Conservation (phyloP, 2,888 invertebrate genomes). For the Eucera pruinosa region DNA sequence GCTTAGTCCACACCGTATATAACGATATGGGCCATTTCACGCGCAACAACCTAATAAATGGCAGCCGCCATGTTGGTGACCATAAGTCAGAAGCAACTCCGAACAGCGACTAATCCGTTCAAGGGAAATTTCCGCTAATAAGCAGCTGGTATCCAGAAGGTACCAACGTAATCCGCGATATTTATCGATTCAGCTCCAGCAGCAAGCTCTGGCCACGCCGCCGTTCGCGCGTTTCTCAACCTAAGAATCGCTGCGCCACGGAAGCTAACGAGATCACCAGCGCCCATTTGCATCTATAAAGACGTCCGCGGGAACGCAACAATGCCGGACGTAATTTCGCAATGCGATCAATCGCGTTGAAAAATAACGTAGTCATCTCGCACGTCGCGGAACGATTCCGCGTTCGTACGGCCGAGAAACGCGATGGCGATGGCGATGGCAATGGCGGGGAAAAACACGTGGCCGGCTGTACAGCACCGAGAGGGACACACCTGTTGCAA, state of each 20-base stretch:
- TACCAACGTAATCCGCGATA: too few species aligned
- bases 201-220: too few species aligned
- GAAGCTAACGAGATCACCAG: conserved; percentile 8
- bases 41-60: too few species aligned
- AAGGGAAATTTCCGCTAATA: too few species aligned
- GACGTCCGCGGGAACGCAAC: not conserved
- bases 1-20: too few species aligned
- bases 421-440: not conserved
- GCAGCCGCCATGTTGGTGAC: too few species aligned
- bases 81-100: too few species aligned
- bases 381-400: conserved; percentile 47
- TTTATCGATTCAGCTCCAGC: too few species aligned
- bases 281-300: not conserved
- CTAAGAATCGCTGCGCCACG: conserved; percentile 12
- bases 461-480: conserved; percentile 41
- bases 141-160: too few species aligned
- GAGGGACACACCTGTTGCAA: conserved; percentile 71
- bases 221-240: too few species aligned
- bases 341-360: conserved; percentile 18
- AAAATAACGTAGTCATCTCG: conserved; percentile 35
- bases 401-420: conserved; percentile 27
- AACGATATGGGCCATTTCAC: too few species aligned
- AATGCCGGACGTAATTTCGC: conserved; percentile 27
- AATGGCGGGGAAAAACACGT: conserved; percentile 51
- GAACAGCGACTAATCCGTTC: too few species aligned